Percentiles rank a stretch among this genome's conserved stretches.
Evolutionary conservation across 2,888 invertebrate species (phyloP).

Genomic region (Chouioia cunea): DNA sequence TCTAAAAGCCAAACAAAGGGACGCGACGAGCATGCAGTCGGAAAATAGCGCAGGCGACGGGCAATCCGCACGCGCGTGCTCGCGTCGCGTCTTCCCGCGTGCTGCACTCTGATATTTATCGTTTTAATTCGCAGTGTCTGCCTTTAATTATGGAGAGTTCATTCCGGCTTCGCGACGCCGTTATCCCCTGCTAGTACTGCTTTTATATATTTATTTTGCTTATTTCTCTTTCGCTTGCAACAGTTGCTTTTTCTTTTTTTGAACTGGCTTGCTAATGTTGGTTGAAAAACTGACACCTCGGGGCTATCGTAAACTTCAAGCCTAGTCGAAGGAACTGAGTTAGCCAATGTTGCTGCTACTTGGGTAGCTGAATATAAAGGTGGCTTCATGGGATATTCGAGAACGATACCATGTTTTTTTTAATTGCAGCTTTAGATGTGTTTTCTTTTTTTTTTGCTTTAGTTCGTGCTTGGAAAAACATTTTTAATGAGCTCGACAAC

Average conservation of each 20-base stretch:
- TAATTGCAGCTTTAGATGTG: no score
- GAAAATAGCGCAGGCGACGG: slow-evolving; percentile 13
- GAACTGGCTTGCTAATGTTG: neutral
- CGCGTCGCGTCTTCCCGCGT: neutral
- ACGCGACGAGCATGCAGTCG: slow-evolving; percentile 29
- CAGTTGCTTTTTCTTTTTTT: neutral
- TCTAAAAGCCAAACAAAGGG: slow-evolving; percentile 40
- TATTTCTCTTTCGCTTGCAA: neutral
- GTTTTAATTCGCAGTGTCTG: slow-evolving; percentile 65
- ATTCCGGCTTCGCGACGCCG: slow-evolving; percentile 52
- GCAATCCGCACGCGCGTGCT: neutral
- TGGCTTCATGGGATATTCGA: neutral
- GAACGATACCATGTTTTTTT: no score
- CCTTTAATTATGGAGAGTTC: slow-evolving; percentile 67
- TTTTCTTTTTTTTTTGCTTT: no score
- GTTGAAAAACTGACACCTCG: neutral
- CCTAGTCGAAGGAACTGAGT: neutral
- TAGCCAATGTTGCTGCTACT: neutral
- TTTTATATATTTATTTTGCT: neutral
- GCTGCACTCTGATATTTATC: slow-evolving; percentile 38
- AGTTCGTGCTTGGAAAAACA: no score
- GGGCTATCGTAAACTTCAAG: slow-evolving; percentile 30
- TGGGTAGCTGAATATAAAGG: slow-evolving; percentile 10
- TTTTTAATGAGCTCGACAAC: no score
- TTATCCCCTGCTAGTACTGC: neutral